Base-by-base conservation (phyloP, 2,113 vertebrate genomes). In the Catharus minimus region DNA sequence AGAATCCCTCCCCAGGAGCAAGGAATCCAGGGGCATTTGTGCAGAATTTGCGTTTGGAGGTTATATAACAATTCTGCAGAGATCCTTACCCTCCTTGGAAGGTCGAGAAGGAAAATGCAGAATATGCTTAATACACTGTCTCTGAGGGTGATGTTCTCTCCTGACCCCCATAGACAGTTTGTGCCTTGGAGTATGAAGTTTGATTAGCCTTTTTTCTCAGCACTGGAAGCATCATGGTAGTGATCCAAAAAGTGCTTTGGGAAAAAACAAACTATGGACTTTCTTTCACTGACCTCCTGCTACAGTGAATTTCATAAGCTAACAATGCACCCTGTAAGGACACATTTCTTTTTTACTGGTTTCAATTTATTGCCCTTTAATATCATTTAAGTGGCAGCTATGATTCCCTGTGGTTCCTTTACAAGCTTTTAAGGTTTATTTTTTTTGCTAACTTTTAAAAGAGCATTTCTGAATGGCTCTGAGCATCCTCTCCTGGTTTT, bases 281-380 rank as follows among this genome's bases (percentile, higher is more conserved):
- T 93, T 95, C 73, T 89, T 79, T 95, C 43, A 61, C 77, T 93
- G 90, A 95, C 93, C 93, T 95, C 93, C 80, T 0, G n/a, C 77
- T 84, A 95, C 86, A 84, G 89, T 87, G 93, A 94, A 95, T 95
- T 96, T 95, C 92, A 93, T 92, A 95, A 93, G 89, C 84, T 95
- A 95, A 95, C 67, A 19, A 73, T 82, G 88, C 88, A 95, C 74
- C 80, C 93, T 90, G 90, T 95, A 90, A 95, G 90, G 90, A 95
- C 89, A 95, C 90, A 92, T 95, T 94, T 96, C 86, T 94, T 90
- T 94, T 94, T 94, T 94, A 93, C 93, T 94, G 74, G 74, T 95
- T 95, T 93, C 92, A 93, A 94, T 95, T 96, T 96, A 93, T 94
- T 90, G 93, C 71, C 58, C 93, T 90, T 95, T 95, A 94, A 92